phyloP scores from a whole-genome alignment of 2,113 vertebrate genomes.

The Centrocercus urophasianus region DNA sequence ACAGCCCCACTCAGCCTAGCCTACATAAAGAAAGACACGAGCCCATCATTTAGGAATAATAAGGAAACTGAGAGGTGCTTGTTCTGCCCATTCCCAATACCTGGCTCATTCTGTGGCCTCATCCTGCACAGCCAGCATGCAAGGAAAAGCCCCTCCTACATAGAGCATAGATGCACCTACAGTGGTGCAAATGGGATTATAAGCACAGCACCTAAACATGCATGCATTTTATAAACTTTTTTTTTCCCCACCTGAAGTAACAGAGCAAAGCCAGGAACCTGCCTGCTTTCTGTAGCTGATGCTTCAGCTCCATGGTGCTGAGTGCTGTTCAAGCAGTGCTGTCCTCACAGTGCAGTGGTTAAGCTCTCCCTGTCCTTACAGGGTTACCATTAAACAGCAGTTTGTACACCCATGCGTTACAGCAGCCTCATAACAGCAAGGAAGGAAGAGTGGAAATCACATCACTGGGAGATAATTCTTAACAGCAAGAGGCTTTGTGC shows the following conservation, averaged over 20 bases:
- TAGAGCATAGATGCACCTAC: too few relatives aligned
- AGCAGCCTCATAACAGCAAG: not conserved
- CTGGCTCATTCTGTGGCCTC: not conserved
- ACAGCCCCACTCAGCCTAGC: not conserved
- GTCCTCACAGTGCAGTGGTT: too few relatives aligned
- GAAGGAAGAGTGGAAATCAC: not conserved
- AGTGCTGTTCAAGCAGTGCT: too few relatives aligned
- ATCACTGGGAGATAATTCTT: not conserved
- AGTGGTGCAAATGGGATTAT: not conserved
- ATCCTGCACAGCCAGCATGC: not conserved
- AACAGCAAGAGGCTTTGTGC: not conserved
- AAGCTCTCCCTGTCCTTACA: not conserved
- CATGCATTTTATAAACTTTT: not conserved
- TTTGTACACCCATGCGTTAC: not conserved
- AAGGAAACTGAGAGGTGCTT: not conserved
- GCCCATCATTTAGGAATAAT: not conserved
- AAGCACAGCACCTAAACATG: not conserved
- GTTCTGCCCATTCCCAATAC: not conserved
- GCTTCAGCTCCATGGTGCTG: too few relatives aligned
- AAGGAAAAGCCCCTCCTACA: too few relatives aligned
- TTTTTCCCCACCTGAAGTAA: not conserved
- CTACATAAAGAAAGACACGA: not conserved
- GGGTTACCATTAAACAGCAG: not conserved
- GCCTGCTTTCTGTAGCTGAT: not conserved
- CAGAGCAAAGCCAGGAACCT: not conserved